Conservation (phyloP, 2,888 invertebrate species). For the Neria commutata region DNA sequence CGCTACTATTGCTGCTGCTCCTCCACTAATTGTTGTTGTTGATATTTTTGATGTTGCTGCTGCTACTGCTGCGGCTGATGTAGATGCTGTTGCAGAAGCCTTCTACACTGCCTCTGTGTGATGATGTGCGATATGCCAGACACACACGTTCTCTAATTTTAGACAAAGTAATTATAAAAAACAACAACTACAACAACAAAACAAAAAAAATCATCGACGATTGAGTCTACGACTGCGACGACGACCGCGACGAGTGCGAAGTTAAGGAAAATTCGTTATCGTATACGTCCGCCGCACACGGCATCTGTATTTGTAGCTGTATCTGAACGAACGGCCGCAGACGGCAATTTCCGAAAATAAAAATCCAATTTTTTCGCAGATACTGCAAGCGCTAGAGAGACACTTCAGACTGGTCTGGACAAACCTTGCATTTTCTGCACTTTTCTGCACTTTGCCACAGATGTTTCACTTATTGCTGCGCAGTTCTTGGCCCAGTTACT, state of each 20-base stretch:
- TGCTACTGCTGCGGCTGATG: neutral
- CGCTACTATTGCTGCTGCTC: neutral
- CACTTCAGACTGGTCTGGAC: too few relatives aligned
- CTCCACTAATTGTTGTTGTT: too few relatives aligned
- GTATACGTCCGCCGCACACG: neutral
- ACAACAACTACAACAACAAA: constrained; percentile 17
- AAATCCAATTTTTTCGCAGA: too few relatives aligned
- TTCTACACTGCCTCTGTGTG: constrained; percentile 24
- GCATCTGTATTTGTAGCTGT: neutral
- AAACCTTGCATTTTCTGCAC: too few relatives aligned
- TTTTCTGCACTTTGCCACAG: too few relatives aligned
- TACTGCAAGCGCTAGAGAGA: too few relatives aligned
- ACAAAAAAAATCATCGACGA: constrained; percentile 5
- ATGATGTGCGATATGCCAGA: constrained; percentile 55
- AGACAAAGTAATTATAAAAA: constrained; percentile 62
- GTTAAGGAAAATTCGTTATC: constrained; percentile 25
- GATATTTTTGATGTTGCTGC: too few relatives aligned
- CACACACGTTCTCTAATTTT: constrained; percentile 63
- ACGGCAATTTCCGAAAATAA: too few relatives aligned
- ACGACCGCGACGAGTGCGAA: constrained; percentile 21
- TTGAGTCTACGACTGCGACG: neutral
- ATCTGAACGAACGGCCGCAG: neutral
- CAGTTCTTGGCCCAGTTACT: too few relatives aligned
- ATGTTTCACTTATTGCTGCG: too few relatives aligned
- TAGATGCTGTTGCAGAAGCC: constrained; percentile 6